Conservation (phyloP, 2,888 invertebrate species). For the Steinernema hermaphroditum region DNA sequence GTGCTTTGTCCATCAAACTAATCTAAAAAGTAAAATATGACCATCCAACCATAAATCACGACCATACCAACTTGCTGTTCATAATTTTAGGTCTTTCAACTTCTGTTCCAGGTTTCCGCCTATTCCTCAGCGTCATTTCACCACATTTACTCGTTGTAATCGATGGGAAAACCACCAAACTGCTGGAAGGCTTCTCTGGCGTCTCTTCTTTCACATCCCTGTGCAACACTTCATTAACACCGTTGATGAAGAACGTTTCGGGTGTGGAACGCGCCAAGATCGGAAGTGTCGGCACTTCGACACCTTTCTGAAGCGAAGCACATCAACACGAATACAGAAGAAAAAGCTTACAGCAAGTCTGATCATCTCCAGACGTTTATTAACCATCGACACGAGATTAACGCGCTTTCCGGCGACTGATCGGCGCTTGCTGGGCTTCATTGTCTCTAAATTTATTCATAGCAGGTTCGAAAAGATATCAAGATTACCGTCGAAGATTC, state of each 20-base stretch:
- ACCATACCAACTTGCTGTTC: slow-evolving; percentile 3
- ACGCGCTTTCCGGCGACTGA: background rate
- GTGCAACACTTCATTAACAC: background rate
- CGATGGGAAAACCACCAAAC: slow-evolving; percentile 11
- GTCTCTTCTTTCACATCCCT: background rate
- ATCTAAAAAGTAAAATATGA: background rate
- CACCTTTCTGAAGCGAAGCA: background rate
- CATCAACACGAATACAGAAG: too few relatives aligned
- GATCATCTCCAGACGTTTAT: slow-evolving; percentile 14
- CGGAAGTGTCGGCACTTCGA: slow-evolving; percentile 6
- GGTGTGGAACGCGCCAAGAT: background rate
- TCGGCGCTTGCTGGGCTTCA: background rate
- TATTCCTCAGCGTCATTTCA: slow-evolving; percentile 10
- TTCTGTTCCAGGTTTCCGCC: background rate
- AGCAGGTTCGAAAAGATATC: background rate
- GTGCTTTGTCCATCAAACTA: background rate
- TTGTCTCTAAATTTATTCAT: background rate
- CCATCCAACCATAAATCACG: background rate
- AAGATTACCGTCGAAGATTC: slow-evolving; percentile 1
- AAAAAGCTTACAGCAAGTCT: background rate
- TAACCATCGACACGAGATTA: slow-evolving; percentile 18
- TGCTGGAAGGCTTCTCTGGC: background rate
- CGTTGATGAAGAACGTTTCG: slow-evolving; percentile 9
- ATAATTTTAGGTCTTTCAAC: background rate
- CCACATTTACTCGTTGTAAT: slow-evolving; percentile 22